Evolutionary conservation across 1,140 invertebrate species (phyloP).

Genomic region (Orchesella cincta): DNA sequence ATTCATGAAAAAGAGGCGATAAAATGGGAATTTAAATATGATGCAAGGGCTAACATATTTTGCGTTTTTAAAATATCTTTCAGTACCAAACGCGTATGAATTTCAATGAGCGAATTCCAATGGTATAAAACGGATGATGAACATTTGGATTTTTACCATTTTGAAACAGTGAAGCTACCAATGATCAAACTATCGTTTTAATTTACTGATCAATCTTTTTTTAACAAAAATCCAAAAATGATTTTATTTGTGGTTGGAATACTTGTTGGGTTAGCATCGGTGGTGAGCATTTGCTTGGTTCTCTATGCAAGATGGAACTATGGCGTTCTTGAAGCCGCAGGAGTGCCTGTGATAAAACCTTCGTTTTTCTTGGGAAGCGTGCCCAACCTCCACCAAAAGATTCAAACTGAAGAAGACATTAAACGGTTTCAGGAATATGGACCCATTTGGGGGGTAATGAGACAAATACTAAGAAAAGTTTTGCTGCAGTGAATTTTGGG

Average conservation of each 20-base stretch:
- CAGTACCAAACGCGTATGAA: too few species aligned
- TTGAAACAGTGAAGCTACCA: too few species aligned
- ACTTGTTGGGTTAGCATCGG: not conserved
- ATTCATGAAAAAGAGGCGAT: too few species aligned
- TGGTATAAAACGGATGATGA: too few species aligned
- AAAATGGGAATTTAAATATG: too few species aligned
- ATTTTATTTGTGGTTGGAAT: not conserved
- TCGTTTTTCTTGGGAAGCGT: conserved; percentile 34
- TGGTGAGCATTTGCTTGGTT: conserved; percentile 7
- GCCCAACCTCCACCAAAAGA: conserved; percentile 28
- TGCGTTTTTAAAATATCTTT: too few species aligned
- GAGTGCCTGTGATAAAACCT: conserved; percentile 33
- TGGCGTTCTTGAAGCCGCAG: conserved; percentile 35
- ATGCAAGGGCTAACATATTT: too few species aligned
- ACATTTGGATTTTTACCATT: too few species aligned
- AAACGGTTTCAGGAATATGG: conserved; percentile 35
- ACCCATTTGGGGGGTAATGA: conserved; percentile 32
- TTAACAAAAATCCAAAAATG: conserved; percentile 1
- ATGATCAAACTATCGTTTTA: too few species aligned
- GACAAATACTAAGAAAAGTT: not conserved
- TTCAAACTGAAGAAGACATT: conserved; percentile 31
- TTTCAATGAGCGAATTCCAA: too few species aligned
- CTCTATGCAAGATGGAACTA: conserved; percentile 38
- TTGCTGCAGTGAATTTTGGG: too few species aligned
- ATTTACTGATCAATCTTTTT: not conserved